Percentiles rank a stretch among this genome's conserved stretches.
Evolutionary conservation across 1,140 invertebrate species (phyloP).

Genomic region (Drosophila gunungcola): DNA sequence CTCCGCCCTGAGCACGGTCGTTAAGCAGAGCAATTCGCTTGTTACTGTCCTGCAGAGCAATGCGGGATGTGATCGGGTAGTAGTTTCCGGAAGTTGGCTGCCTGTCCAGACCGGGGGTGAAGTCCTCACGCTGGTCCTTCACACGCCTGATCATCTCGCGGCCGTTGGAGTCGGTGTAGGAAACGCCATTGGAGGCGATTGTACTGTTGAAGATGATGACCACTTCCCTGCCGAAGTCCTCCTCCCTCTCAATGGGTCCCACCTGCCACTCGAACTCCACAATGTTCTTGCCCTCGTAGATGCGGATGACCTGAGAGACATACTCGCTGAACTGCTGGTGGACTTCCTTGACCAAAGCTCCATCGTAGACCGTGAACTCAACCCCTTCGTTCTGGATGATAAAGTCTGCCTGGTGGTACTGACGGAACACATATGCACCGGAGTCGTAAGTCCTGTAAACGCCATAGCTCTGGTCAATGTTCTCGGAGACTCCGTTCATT

Average conservation of each 20-base stretch:
- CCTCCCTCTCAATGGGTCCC: conserved; percentile 94
- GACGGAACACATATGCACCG: conserved; percentile 95
- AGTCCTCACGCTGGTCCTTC: conserved; percentile 90
- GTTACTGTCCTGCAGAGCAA: conserved; percentile 87
- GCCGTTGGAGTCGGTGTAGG: conserved; percentile 98
- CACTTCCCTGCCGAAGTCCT: conserved; percentile 93
- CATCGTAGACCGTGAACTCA: conserved; percentile 86
- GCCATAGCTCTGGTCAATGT: conserved; percentile 88
- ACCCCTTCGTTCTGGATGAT: conserved; percentile 85
- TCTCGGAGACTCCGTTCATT: conserved; percentile 81
- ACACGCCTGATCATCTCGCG: conserved; percentile 92
- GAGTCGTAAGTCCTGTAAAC: conserved; percentile 92
- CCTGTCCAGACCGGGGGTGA: conserved; percentile 90
- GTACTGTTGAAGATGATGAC: conserved; percentile 90
- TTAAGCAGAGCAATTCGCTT: conserved; percentile 89
- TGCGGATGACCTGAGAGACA: conserved; percentile 92
- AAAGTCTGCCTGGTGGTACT: conserved; percentile 85
- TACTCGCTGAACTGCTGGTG: conserved; percentile 91
- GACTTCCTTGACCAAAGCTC: conserved; percentile 92
- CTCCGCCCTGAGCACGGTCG: conserved; percentile 95
- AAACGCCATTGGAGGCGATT: conserved; percentile 88
- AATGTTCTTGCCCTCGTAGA: conserved; percentile 89
- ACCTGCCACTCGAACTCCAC: conserved; percentile 97
- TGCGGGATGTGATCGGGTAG: conserved; percentile 95
- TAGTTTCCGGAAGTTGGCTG: conserved; percentile 92